Base-by-base conservation (phyloP, 1,140 invertebrate genomes). In the Penaeus indicus region DNA sequence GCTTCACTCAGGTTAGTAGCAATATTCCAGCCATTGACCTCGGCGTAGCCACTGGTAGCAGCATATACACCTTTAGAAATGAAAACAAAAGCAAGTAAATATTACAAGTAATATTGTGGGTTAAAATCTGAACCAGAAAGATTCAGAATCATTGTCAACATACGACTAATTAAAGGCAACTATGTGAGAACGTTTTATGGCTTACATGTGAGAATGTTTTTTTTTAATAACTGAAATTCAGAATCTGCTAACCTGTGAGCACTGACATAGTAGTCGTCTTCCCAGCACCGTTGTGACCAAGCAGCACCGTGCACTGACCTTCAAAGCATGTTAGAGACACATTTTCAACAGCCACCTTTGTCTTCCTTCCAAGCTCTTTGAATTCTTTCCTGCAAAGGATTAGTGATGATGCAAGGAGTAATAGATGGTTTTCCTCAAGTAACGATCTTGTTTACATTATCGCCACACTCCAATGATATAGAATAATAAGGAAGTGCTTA, bases 231-330 rank as follows among this genome's bases (percentile, higher is more conserved):
- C 0, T 13, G 5, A 13, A 13, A 54, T 54, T 54, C 25, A 27
- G 27, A 54, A 8, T 72, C n/a, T 61, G 16, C 54, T 54, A 54
- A 91, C 91, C 91, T 88, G 89, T 90, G 42, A 91, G 86, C 22
- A 91, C 92, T 91, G 92, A 94, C 94, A 95, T 95, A 10, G 95
- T 95, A 42, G 94, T 95, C 1, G 94, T 95, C 92, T 95, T 95
- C 25, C 95, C 95, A 78, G 95, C 95, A 72, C 95, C 95, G 92
- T 95, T 95, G 90, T 95, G 95, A 22, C 95, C 95, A 21, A 95
- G 92, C 89, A 95, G 94, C 22, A 94, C 93, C 22, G 95, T 95
- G 47, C 95, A 95, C 90, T 95, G 94, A n/a, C 93, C 93, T 91
- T 95, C 93, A 90, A 94, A 95, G 91, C 95, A 95, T 88, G 94